Conservation (phyloP, 2,113 vertebrate genomes). For the Paraplagusia blochii region DNA sequence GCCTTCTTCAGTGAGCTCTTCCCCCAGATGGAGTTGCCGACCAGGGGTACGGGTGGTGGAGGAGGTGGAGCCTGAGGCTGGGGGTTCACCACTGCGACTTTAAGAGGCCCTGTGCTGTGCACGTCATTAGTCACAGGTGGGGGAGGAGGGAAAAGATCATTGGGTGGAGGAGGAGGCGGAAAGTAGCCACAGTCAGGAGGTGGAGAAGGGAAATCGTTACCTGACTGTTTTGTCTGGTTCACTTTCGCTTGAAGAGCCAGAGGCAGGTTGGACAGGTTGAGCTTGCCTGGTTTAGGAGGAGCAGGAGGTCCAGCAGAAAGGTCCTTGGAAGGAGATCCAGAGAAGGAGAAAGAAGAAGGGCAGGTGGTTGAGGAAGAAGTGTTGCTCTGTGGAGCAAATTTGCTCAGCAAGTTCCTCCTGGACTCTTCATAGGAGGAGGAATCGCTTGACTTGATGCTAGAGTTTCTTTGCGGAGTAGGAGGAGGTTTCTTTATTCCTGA, state of each 20-base stretch:
- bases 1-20: constrained; percentile 87
- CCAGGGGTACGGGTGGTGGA: constrained; percentile 55
- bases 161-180: constrained; percentile 84
- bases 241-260: constrained; percentile 77
- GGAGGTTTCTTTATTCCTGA: constrained; percentile 86
- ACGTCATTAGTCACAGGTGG: constrained; percentile 65
- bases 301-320: constrained; percentile 78
- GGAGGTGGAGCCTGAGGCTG: constrained; percentile 82
- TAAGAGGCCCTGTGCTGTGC: constrained; percentile 75
- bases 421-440: constrained; percentile 82
- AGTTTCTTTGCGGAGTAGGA: constrained; percentile 88
- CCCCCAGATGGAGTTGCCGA: constrained; percentile 74
- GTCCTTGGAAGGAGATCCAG: constrained; percentile 80
- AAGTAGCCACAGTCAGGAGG: constrained; percentile 84
- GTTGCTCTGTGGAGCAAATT: constrained; percentile 76
- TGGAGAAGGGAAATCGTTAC: constrained; percentile 80
- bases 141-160: constrained; percentile 85
- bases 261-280: constrained; percentile 84
- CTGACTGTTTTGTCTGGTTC: constrained; percentile 69
- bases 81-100: constrained; percentile 90
- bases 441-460: constrained; percentile 82
- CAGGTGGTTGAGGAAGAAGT: constrained; percentile 57
- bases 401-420: constrained; percentile 86
- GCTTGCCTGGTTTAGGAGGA: constrained; percentile 92
- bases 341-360: constrained; percentile 64